phyloP scores from a whole-genome alignment of 2,113 vertebrate species.

The Crotalus viridis region DNA sequence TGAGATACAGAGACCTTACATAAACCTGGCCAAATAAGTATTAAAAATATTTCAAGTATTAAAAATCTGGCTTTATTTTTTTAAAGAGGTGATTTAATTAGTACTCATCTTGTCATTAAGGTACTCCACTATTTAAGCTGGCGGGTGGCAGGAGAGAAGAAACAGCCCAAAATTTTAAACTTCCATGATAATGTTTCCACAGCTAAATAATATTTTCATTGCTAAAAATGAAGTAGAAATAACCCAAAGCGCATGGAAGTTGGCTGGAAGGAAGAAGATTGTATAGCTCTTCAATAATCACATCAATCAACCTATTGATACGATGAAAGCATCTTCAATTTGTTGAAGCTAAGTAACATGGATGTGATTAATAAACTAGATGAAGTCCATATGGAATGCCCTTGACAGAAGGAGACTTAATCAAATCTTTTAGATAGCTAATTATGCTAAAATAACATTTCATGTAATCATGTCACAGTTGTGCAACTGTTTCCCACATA shows the following conservation, averaged over 20 bases:
- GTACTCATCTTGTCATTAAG: background rate
- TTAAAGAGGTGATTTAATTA: slow-evolving; percentile 14
- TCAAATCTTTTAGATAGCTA: background rate
- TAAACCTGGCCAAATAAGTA: slow-evolving; percentile 44
- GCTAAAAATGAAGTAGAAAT: background rate
- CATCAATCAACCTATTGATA: background rate
- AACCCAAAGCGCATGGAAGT: background rate
- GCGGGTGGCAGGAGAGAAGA: too few species aligned
- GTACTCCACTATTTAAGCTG: background rate
- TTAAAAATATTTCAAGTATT: background rate
- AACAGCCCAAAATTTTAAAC: background rate
- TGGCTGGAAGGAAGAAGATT: background rate
- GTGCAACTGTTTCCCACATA: background rate
- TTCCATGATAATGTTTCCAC: background rate
- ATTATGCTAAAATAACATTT: background rate
- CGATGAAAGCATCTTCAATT: background rate
- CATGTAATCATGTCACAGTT: background rate
- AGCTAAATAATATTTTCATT: background rate
- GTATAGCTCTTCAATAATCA: background rate
- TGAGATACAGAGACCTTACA: slow-evolving; percentile 13
- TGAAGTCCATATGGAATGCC: background rate
- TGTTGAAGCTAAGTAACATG: background rate
- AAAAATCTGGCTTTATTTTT: slow-evolving; percentile 32
- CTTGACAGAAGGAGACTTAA: background rate
- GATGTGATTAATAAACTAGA: background rate